Evolutionary conservation across 2,888 invertebrate genomes (phyloP).

Genomic region (Ectemnius cavifrons): DNA sequence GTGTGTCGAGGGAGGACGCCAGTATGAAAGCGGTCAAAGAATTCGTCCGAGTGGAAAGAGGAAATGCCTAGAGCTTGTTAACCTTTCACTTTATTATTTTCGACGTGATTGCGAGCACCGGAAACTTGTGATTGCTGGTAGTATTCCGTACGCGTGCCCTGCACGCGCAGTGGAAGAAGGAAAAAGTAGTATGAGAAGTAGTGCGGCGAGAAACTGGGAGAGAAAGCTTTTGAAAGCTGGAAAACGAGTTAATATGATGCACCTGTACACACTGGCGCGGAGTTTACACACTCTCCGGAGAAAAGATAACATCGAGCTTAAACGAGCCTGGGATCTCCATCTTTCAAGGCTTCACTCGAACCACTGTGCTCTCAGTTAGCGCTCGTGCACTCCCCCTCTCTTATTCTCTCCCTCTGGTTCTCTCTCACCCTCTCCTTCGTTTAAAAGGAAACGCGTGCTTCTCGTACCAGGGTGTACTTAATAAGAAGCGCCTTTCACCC

Average conservation of each 20-base stretch:
- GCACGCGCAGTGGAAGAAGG: too few species aligned
- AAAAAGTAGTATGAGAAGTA: too few species aligned
- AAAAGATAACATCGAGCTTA: slow-evolving; percentile 1
- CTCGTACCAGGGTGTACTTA: slow-evolving; percentile 17
- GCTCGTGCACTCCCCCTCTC: neutral
- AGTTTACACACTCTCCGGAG: neutral
- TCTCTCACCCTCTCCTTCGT: too few species aligned
- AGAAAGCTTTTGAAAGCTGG: neutral
- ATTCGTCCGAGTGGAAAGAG: neutral
- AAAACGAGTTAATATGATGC: slow-evolving; percentile 2
- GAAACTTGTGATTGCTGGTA: too few species aligned
- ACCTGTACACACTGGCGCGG: neutral
- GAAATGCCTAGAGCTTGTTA: too few species aligned
- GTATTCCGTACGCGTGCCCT: too few species aligned
- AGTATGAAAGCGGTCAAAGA: neutral
- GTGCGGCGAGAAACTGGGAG: neutral
- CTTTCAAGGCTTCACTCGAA: slow-evolving; percentile 3
- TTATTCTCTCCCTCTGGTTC: slow-evolving; percentile 1
- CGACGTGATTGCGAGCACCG: too few species aligned
- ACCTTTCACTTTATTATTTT: too few species aligned
- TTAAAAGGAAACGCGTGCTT: neutral
- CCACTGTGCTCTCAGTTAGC: neutral
- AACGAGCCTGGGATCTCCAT: slow-evolving; percentile 5
- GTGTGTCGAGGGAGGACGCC: too few species aligned
- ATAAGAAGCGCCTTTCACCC: slow-evolving; percentile 28